These are phyloP conservation scores for Pseudopipra pipra DNA, from an alignment of 2,113 vertebrate genomes.

Conservation along the genomic window DNA sequence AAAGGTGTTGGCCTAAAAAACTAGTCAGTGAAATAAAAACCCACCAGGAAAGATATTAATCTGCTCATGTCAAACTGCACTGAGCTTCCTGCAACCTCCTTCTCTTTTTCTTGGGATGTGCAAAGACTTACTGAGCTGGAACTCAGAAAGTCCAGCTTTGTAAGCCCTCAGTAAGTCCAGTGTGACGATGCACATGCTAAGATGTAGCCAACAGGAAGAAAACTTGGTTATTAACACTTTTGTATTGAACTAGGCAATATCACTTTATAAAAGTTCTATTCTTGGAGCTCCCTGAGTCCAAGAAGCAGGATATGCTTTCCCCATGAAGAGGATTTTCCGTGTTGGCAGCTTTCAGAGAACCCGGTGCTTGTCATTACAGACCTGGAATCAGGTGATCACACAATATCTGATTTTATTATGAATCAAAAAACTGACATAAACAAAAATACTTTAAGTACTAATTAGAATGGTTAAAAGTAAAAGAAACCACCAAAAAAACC, in stretches of 20 bases:
- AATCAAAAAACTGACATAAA: neutral
- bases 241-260: neutral
- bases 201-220: neutral
- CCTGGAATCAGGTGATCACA: neutral
- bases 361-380: neutral
- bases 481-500: neutral
- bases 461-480: neutral
- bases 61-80: neutral
- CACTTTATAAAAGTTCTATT: neutral
- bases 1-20: conserved; percentile 13
- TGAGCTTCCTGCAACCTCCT: neutral
- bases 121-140: neutral
- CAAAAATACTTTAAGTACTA: neutral
- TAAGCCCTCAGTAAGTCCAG: neutral
- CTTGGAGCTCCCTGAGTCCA: neutral
- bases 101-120: neutral
- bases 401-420: neutral
- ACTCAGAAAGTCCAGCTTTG: neutral
- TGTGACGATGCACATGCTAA: neutral
- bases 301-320: neutral
- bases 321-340: neutral
- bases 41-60: neutral
- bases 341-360: neutral
- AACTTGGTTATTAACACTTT: neutral
- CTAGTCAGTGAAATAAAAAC: neutral